Conservation (phyloP, 1,140 invertebrate genomes). For the Drosophila pallidifrons region DNA sequence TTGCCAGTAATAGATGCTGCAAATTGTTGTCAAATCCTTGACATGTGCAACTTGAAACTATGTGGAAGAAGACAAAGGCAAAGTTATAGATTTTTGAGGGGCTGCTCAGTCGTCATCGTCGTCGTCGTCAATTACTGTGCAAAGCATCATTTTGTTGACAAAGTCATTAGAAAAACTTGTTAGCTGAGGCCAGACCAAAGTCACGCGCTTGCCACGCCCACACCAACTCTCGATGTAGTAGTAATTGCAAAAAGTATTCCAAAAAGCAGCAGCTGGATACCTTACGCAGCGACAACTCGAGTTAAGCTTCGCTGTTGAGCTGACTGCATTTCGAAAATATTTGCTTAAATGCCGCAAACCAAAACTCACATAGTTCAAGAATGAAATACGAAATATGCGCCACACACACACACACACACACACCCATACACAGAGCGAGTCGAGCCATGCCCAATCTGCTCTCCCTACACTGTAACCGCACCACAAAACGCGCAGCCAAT, state of each 20-base stretch:
- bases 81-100: conserved; percentile 1
- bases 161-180: conserved; percentile 69
- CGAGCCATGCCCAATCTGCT: conserved; percentile 17
- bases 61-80: not conserved
- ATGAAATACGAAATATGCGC: conserved; percentile 66
- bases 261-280: conserved; percentile 13
- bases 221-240: conserved; percentile 6
- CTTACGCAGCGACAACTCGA: not conserved
- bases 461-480: conserved; percentile 37
- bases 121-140: conserved; percentile 30
- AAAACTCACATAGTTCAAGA: conserved; percentile 78
- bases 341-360: conserved; percentile 82
- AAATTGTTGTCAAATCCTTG: too few relatives aligned
- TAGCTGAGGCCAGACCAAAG: conserved; percentile 62
- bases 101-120: not conserved
- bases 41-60: not conserved
- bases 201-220: conserved; percentile 59
- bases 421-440: conserved; percentile 6
- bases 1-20: not conserved
- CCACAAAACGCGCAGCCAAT: conserved; percentile 78
- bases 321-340: conserved; percentile 78
- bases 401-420: conserved; percentile 28
- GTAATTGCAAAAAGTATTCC: conserved; percentile 65
- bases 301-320: not conserved
- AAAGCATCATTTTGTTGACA: conserved; percentile 38